Base-by-base conservation (phyloP, 2,113 vertebrate genomes). In the Pelecanus crispus region DNA sequence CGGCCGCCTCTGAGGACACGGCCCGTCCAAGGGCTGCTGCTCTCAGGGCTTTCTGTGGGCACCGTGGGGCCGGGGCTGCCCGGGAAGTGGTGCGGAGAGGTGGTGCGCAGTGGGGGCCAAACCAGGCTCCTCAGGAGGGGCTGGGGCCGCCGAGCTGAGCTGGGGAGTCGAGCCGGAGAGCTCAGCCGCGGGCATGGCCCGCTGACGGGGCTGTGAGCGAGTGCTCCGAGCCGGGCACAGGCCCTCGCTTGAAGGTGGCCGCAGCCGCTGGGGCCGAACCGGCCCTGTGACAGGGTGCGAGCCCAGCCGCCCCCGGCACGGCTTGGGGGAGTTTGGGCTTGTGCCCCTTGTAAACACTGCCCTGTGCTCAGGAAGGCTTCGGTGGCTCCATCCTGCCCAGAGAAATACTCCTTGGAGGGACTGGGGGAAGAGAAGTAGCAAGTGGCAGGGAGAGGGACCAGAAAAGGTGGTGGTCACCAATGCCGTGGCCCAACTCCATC, bases 311-410 rank as follows among this genome's bases (percentile, higher is more conserved):
- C 49, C 24, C 14, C 3, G 4, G 34, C 17, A 2, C 16, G 34
- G 24, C 18, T 24, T 11, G 1, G 36, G 58, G 44, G 16, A 9
- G 13, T 13, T 50, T 4, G 26, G 25, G 36, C 28, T 7, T 29
- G 45, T 44, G 36, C 7, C 22, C 2, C 66, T 17, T 15, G 15
- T 19, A 25, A 31, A 20, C 38, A 2, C 45, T 72, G 55, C 47
- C 67, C 36, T 32, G 26, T 5, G 22, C 18, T 28, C 3, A 4
- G 26, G 45, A 11, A 11, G 25, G 7, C 4, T 53, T 52, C 5
- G 3, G 7, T 2, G 4, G 40, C 34, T n/a, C 53, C 1, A 1
- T 40, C 11, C 22, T 16, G 8, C n/a, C 13, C 4, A 8, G 36
- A 1, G 1, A 44, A 65, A 29, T 50, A 11, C 6, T 3, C 15